Evolutionary conservation across 2,797 vertebrate genomes (phyloP), one percentile per base, ranked within the genome.

Genomic region (Microctenopoma lineatum): DNA sequence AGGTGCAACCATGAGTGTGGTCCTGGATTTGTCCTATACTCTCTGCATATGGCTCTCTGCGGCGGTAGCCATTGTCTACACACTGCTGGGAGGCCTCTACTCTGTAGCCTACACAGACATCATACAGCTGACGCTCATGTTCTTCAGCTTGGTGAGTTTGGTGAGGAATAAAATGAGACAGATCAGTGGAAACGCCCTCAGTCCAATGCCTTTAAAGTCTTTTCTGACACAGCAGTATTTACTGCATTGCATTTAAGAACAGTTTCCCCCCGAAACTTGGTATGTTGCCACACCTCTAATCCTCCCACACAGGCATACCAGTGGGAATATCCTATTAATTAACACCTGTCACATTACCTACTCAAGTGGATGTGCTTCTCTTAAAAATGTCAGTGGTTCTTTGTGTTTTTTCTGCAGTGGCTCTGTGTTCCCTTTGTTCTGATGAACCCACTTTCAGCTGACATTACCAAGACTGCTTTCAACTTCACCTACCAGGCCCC

Each of bases 11-110:
- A 92, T 95, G 87, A 92, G 62, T 36, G 90, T 94, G 18, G 88
- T 93, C 61, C 75, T 96, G 86, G 91, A 92, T 71, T 78, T 94
- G 38, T 62, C 85, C 27, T 85, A 91, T 13, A 74, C 77, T 53
- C 14, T 90, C 29, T 90, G 93, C 48, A 91, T 95, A 73, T 80
- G 90, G 53, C 16, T 93, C 69, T 94, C 94, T 0, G 91, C 93
- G 2, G 82, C 81, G 25, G 92, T 87, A 12, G 91, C 94, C 36
- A 88, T 91, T 18, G 12, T 91, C 56, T 95, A 95, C 73, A 95
- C 94, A 3, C 85, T 94, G 3, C 54, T 93, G 58, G 94, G 94
- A 65, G 94, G 94, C 1, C 86, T 96, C 56, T 95, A 94, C 84
- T 95, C 85, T 52, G 88, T 90, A 0, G 88, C 88, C 34, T 90